Conservation (phyloP, 2,113 vertebrate species). For the Syrmaticus mikado region DNA sequence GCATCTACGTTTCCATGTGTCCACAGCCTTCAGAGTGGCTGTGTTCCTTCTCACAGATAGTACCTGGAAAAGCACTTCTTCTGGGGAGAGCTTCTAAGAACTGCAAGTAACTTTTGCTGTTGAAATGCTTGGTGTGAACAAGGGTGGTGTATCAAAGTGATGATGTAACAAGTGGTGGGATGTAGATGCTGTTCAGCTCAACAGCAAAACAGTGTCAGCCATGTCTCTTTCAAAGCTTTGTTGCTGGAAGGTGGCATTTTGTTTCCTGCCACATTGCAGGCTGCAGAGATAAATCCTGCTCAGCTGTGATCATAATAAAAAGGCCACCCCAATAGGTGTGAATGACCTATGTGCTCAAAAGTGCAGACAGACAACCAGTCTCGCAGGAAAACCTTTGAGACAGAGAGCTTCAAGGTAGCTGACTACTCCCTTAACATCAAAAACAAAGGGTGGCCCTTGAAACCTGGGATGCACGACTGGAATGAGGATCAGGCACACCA, state of each 20-base stretch:
- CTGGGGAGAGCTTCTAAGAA: not conserved
- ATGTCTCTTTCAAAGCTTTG: not conserved
- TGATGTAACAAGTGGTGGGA: not conserved
- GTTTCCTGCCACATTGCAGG: not conserved
- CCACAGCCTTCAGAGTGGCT: not conserved
- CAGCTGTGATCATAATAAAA: not conserved
- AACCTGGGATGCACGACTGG: not conserved
- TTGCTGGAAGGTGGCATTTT: not conserved
- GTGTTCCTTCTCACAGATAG: not conserved
- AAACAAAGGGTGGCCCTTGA: conserved; percentile 24
- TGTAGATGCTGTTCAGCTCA: not conserved
- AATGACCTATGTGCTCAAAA: not conserved
- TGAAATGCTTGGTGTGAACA: not conserved
- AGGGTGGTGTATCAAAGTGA: not conserved
- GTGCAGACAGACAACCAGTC: not conserved
- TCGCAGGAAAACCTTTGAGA: conserved; percentile 1
- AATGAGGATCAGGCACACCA: not conserved
- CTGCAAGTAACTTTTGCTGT: not conserved
- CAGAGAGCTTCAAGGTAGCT: not conserved
- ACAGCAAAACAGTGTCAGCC: not conserved
- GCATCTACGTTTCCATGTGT: not conserved
- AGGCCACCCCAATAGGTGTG: not conserved
- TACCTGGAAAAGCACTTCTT: not conserved
- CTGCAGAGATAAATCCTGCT: not conserved
- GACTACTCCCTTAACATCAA: not conserved